Evolutionary conservation across 2,797 vertebrate species (phyloP).

Genomic region (Kryptolebias ocellatus): DNA sequence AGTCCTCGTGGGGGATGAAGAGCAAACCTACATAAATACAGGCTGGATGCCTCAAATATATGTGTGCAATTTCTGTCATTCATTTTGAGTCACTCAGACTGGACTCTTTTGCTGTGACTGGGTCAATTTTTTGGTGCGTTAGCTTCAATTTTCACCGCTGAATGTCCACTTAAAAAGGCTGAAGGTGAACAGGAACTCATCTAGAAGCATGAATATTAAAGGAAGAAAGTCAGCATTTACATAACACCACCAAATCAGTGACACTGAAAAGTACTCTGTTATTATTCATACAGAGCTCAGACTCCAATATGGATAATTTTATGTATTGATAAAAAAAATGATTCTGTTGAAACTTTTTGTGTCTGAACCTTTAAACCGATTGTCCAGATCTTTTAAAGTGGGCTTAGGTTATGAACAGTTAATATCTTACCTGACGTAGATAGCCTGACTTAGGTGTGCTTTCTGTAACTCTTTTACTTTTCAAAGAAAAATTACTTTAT

Average conservation of each 20-base stretch:
- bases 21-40: conserved; percentile 17
- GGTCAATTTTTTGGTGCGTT: conserved; percentile 25
- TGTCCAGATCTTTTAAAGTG: too few relatives aligned
- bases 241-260: conserved; percentile 33
- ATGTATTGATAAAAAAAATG: too few relatives aligned
- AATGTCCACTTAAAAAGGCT: conserved; percentile 27
- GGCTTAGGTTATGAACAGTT: too few relatives aligned
- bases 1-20: conserved; percentile 23
- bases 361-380: too few relatives aligned
- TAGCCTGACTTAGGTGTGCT: too few relatives aligned
- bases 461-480: too few relatives aligned
- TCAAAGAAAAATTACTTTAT: too few relatives aligned
- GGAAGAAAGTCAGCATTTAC: conserved; percentile 31
- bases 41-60: conserved; percentile 13
- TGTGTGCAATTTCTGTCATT: conserved; percentile 21
- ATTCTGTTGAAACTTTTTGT: too few relatives aligned
- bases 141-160: conserved; percentile 24
- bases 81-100: conserved; percentile 26
- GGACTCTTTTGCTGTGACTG: conserved; percentile 25
- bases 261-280: conserved; percentile 4
- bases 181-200: conserved; percentile 37
- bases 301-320: background rate
- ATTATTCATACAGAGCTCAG: conserved; percentile 11
- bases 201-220: conserved; percentile 32
- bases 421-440: too few relatives aligned